Evolutionary conservation across 2,888 invertebrate species (phyloP).

Genomic region (Danaus chrysippus): DNA sequence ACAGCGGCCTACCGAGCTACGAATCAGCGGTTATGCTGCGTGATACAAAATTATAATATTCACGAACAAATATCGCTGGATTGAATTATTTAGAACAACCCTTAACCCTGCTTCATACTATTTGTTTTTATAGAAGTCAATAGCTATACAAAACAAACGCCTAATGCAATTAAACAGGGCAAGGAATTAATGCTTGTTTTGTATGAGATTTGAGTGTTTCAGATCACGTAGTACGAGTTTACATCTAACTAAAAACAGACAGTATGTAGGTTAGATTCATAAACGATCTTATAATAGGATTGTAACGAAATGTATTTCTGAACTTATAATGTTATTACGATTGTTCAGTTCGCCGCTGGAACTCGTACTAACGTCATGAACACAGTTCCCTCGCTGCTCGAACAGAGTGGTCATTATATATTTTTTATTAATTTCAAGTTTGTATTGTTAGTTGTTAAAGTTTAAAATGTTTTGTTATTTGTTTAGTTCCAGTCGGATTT

Average conservation of each 20-base stretch:
- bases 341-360: no score
- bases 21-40: constrained; percentile 76
- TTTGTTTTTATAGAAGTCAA: no score
- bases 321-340: no score
- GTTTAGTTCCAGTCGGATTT: background rate
- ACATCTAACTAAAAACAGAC: no score
- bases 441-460: background rate
- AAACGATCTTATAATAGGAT: no score
- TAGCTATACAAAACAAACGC: background rate
- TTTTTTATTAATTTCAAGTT: constrained; percentile 1
- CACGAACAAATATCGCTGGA: constrained; percentile 9
- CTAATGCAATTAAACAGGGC: background rate
- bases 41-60: constrained; percentile 27
- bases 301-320: no score
- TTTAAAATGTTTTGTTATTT: background rate
- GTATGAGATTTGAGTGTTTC: no score
- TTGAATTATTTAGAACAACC: no score
- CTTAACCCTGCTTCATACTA: no score
- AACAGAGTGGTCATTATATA: background rate
- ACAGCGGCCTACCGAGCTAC: constrained; percentile 80
- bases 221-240: no score
- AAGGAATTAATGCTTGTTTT: background rate
- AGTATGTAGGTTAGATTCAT: no score
- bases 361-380: background rate
- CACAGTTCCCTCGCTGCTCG: background rate